These are phyloP conservation scores for Ciconia boyciana DNA, from an alignment of 2,113 vertebrate genomes.

Conservation along the genomic window DNA sequence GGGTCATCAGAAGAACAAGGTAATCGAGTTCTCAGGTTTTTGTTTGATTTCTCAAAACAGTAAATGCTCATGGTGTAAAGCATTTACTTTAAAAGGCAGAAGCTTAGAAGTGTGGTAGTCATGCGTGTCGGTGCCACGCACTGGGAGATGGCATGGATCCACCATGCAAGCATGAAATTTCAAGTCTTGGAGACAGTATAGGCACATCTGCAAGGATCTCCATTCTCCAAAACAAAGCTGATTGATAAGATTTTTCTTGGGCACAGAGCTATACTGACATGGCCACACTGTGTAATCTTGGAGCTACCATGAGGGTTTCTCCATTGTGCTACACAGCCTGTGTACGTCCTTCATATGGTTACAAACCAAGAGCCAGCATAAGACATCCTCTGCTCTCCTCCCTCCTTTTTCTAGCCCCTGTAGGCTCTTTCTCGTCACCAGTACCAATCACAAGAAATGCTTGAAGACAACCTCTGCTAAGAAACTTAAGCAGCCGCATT, in stretches of 20 bases:
- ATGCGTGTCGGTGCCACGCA: background rate
- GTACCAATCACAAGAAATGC: background rate
- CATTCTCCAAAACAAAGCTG: background rate
- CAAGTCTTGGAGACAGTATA: background rate
- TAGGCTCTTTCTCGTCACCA: background rate
- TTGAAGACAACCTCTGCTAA: background rate
- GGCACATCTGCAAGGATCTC: background rate
- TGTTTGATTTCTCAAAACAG: background rate
- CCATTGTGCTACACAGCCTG: background rate
- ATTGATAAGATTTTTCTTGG: background rate
- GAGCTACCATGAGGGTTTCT: background rate
- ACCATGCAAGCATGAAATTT: background rate
- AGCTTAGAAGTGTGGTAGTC: background rate
- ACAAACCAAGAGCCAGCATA: background rate
- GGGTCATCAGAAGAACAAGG: background rate
- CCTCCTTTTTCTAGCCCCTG: background rate
- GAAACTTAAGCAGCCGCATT: background rate
- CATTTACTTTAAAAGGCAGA: background rate
- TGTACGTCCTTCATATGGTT: background rate
- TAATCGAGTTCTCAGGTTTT: background rate
- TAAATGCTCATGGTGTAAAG: background rate
- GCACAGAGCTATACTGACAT: background rate
- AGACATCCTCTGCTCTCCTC: background rate
- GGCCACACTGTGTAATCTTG: background rate
- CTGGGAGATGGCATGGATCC: background rate